Evolutionary conservation across 2,797 vertebrate genomes (phyloP), one percentile per base, ranked within the genome.

Genomic region (Melopsittacus undulatus): DNA sequence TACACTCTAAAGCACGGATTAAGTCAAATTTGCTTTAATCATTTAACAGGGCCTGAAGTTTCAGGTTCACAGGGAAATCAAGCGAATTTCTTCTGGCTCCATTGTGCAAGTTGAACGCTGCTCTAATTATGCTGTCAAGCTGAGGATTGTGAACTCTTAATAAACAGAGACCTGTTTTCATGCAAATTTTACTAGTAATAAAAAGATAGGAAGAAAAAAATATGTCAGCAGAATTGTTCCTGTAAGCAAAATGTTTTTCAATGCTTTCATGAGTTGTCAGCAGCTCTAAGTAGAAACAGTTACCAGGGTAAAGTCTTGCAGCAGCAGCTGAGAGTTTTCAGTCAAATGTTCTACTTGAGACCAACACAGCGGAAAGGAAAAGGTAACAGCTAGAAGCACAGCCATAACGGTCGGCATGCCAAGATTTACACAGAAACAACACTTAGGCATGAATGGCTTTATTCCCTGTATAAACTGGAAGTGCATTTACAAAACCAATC

Each of bases 241-340:
- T 34, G 89, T 90, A 97, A 95, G 95, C 94, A 96, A 96, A 96
- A 93, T 91, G 95, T 95, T 96, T 95, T 94, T 95, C 91, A 94
- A 78, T 56, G 90, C 94, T 94, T 94, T 96, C 90, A 64, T 69
- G 76, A 85, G n/a, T 62, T 96, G 95, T 96, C 94, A 94, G 96
- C 73, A 89, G 90, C 78, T 78, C 68, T 51, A 77, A 94, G 72
- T 17, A 87, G 68, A 92, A 96, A 79, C 77, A 88, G 87, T 77
- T 92, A 75, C 80, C 56, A 82, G 48, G 36, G 52, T n/a, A 63
- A 94, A 92, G 84, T 42, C 73, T 43, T 46, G 17, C 68, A 49
- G 49, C 36, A 74, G 76, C 57, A 92, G 89, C 73, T 87, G 38
- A 74, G 90, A 85, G 93, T 80, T 92, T 93, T 78, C 54, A 74